Evolutionary conservation across 2,888 invertebrate species (phyloP), one percentile per base, ranked within the genome.

Genomic region (Tiliacea citrago): DNA sequence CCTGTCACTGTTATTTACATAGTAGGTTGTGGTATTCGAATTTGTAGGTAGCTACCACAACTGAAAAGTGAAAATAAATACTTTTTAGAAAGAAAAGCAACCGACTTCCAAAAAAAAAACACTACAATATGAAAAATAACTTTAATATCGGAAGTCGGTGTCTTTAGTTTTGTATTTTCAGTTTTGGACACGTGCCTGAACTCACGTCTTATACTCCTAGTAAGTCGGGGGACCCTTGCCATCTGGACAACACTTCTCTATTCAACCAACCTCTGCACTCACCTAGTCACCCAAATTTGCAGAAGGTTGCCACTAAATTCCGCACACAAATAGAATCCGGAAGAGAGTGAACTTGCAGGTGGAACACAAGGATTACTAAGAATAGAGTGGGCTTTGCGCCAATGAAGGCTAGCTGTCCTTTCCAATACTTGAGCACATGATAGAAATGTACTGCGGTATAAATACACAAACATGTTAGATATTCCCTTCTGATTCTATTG

Each of bases 321-420:
- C 12, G 29, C 45, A 49, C 49, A 39, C 18, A 68, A 74, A 81
- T 68, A 78, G 62, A 72, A 85, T 79, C 83, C 85, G 83, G 85
- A 85, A 85, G 45, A 57, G 49, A 66, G 21, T 29, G 29, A 53
- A 72, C 47, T 81, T 45, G 29, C 49, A 49, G 35, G 16, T 63
- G 29, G n/a, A 67, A 24, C 42, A 35, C 70, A 72, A 79, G 51
- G 39, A 72, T 71, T 79, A 73, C 79, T 77, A 47, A 73, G 79
- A 83, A 86, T 79, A 81, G 60, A 45, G 18, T 12, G 24, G 29
- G 29, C 75, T 73, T 85, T 85, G 74, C 6, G 21, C 0, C n/a
- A 29, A 58, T 53, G 81, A 85, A 81, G 76, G 84, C 62, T 49
- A 75, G 0, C 66, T 0, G 13, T 67, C 74, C 85, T 76, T 84